Percentiles rank a stretch among this genome's conserved stretches.
These are phyloP conservation scores for Tricholauxania praeusta DNA, from an alignment of 2,888 invertebrate genomes.

Conservation along the genomic window DNA sequence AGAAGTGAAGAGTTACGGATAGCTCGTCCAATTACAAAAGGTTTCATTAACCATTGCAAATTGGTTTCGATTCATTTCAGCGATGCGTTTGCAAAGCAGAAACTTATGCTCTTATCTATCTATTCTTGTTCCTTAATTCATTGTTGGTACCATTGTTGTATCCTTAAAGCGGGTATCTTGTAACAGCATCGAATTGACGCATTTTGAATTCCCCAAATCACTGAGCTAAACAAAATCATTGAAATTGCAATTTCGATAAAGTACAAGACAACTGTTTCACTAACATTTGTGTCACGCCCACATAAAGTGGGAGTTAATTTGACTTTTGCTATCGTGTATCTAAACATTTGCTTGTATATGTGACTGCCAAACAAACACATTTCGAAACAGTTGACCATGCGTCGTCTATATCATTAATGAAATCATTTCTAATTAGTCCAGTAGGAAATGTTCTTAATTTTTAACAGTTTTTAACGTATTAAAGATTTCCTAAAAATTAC, in stretches of 20 bases:
- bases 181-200: no score
- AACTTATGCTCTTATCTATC: background rate
- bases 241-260: slow-evolving; percentile 56
- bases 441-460: no score
- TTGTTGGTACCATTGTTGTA: background rate
- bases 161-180: no score
- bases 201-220: slow-evolving; percentile 59
- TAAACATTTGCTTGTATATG: slow-evolving; percentile 6
- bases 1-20: no score
- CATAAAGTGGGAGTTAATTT: slow-evolving; percentile 20
- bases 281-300: background rate
- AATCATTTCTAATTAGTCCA: no score
- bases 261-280: background rate
- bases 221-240: slow-evolving; percentile 63
- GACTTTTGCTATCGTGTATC: slow-evolving; percentile 12
- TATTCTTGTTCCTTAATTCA: background rate
- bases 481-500: no score
- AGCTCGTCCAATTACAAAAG: slow-evolving; percentile 24
- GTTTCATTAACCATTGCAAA: slow-evolving; percentile 62
- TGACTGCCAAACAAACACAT: background rate
- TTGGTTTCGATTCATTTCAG: slow-evolving; percentile 60
- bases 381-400: background rate
- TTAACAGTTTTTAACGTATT: no score
- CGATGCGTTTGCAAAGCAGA: background rate
- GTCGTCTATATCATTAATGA: background rate